Evolutionary conservation across 2,888 invertebrate genomes (phyloP), one percentile per base, ranked within the genome.

Genomic region (Ceriagrion tenellum): DNA sequence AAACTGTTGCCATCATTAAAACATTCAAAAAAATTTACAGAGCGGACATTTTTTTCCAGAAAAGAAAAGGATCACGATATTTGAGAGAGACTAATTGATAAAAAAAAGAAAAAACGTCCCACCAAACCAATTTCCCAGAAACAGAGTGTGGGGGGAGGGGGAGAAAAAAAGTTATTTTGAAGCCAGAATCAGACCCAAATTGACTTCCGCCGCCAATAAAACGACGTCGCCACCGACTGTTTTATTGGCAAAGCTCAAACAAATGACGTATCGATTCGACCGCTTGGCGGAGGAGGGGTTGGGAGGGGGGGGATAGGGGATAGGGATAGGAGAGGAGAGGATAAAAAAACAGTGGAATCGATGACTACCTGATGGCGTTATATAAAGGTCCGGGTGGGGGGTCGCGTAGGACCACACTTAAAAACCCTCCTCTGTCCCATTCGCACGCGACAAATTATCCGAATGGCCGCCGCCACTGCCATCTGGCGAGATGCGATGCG

Each of bases 271-370:
- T 30, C 18, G 30, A 81, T 81, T 35, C 81, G 12, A 69, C 69
- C 4, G 69, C n/a, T n/a, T 69, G n/a, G 69, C 23, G n/a, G 69
- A 8, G 0, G 8, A 26, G n/a, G 26, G 91, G 23, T 63, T 35
- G 59, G n/a, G 18, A 30, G 47, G 90, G 47, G 12, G 18, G 4
- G 47, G 88, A 18, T 18, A 3, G 47, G 16, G 8, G n/a, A n/a
- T n/a, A n/a, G n/a, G n/a, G n/a, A n/a, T n/a, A n/a, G n/a, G n/a
- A n/a, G 47, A 47, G 47, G 47, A 47, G 47, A 47, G 35, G 30
- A 91, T 23, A 91, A 91, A 91, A 47, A 69, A 69, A 93, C 35
- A 91, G 20, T 63, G 91, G n/a, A 26, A 69, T 40, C 59, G 63
- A 63, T 35, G 63, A 91, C 26, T 47, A 63, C 93, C 93, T 93